phyloP scores from a whole-genome alignment of 2,797 vertebrate species.

The Ibycter americanus region DNA sequence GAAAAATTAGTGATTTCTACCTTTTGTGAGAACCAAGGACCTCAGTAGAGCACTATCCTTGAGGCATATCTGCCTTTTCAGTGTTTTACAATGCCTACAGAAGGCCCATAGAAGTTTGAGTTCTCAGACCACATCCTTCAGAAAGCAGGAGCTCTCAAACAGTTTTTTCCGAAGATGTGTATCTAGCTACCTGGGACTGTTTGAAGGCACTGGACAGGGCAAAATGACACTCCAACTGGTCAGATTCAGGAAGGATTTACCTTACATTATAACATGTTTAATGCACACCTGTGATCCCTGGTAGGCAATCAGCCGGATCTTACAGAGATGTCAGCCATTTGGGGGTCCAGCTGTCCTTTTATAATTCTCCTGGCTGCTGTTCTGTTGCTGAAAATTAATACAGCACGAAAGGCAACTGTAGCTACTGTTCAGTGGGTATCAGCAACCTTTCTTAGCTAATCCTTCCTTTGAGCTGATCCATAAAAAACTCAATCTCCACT shows the following conservation, averaged over 20 bases:
- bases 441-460: not conserved
- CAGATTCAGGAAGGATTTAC: not conserved
- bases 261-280: not conserved
- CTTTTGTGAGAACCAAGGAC: not conserved
- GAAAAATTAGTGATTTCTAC: not conserved
- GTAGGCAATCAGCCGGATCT: not conserved
- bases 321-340: not conserved
- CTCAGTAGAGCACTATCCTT: not conserved
- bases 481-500: conserved; percentile 15
- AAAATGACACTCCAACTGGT: not conserved
- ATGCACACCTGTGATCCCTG: not conserved
- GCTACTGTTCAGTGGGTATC: not conserved
- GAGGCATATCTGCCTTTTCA: not conserved
- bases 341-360: not conserved
- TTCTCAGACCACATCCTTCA: not conserved
- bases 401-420: not conserved
- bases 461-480: not conserved
- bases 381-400: not conserved
- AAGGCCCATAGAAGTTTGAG: not conserved
- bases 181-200: not conserved
- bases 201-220: not conserved
- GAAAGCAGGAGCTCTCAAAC: not conserved
- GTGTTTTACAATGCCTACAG: not conserved
- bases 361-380: not conserved
- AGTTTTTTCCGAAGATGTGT: no score